These are phyloP conservation scores for Xanthorhoe designata DNA, from an alignment of 2,888 invertebrate genomes.

Conservation along the genomic window DNA sequence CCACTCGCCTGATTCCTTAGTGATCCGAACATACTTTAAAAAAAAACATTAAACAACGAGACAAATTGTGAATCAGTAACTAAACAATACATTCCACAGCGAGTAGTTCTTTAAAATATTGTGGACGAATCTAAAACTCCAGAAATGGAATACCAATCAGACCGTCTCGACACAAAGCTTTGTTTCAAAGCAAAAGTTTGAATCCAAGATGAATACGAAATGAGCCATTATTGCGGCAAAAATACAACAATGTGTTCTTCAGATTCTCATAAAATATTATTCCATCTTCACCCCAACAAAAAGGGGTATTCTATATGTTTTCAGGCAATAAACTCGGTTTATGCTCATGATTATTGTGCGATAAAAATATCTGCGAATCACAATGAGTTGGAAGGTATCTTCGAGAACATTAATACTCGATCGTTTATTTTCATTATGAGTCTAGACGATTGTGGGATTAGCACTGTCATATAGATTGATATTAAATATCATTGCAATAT, in stretches of 20 bases:
- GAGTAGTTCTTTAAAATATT: slow-evolving; percentile 9
- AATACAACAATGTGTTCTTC: slow-evolving; percentile 40
- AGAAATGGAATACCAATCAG: slow-evolving; percentile 38
- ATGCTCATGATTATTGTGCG: slow-evolving; percentile 38
- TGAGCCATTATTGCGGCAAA: slow-evolving; percentile 39
- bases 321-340: slow-evolving; percentile 37
- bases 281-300: slow-evolving; percentile 36
- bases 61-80: not conserved
- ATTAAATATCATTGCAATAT: not conserved
- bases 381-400: slow-evolving; percentile 34
- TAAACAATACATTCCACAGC: not conserved
- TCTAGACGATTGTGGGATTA: slow-evolving; percentile 25
- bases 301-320: slow-evolving; percentile 39
- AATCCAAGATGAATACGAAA: slow-evolving; percentile 42
- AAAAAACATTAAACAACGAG: not conserved
- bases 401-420: slow-evolving; percentile 17
- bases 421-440: slow-evolving; percentile 30
- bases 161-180: slow-evolving; percentile 38
- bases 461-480: not conserved
- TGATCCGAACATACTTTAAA: not conserved
- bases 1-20: not conserved
- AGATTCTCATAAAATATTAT: slow-evolving; percentile 39
- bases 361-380: slow-evolving; percentile 37
- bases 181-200: slow-evolving; percentile 40
- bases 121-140: slow-evolving; percentile 22